Evolutionary conservation across 2,113 vertebrate genomes (phyloP), one percentile per base, ranked within the genome.

Genomic region (Odocoileus hemionus): DNA sequence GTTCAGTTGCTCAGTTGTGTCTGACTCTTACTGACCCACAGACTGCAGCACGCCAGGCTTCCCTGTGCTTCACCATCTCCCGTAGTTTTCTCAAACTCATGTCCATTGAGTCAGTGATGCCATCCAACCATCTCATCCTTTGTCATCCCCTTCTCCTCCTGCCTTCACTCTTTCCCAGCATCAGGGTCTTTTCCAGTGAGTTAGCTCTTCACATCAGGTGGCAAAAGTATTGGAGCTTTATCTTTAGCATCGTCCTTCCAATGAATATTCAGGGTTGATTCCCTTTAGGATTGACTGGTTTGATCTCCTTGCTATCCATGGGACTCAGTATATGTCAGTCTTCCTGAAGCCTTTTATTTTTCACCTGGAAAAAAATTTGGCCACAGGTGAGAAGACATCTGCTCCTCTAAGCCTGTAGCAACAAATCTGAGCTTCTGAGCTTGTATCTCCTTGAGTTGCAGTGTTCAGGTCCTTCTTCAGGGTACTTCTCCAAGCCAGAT

Each of bases 391-490:
- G 45, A 28, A 21, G 45, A 15, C 5, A 5, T 50, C 9, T 39
- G 28, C 9, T 55, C 39, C 26, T 85, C 7, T n/a, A 6, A 21
- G 12, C 23, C 25, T 74, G 39, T 45, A 43, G 89, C 47, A 8
- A 2, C 2, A 3, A 54, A 60, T 58, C 61, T n/a, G 43, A 55
- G 39, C n/a, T 30, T 58, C 61, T n/a, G 43, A 55, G 39, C n/a
- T 30, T 16, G 47, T 12, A 14, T 52, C 45, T 9, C 6, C 33
- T 5, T 39, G n/a, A 16, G 19, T 39, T 26, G 23, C 6, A 15
- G 6, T 5, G 0, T 61, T 21, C 7, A 13, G 43, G 12, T n/a
- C 30, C 33, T 88, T 52, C 6, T 30, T 6, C 5, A 0, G 39
- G 30, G 43, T 13, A 15, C 5, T 47, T 78, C 4, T 11, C 13